Conservation (phyloP, 2,888 invertebrate genomes). For the Orchesellides sinensis region DNA sequence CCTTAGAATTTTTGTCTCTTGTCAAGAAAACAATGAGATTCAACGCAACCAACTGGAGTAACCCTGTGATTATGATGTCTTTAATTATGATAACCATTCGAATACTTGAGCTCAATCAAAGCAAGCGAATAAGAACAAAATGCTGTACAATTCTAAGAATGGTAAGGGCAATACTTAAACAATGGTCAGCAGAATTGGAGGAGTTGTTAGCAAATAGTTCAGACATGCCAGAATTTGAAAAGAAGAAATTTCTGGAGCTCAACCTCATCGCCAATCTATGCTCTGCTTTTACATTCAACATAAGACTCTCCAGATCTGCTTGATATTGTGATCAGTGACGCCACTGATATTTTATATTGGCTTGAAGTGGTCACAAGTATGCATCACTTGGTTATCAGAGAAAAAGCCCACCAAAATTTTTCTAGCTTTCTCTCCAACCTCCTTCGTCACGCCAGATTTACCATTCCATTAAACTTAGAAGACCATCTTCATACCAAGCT, state of each 20-base stretch:
- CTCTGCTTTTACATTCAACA: slow-evolving; percentile 31
- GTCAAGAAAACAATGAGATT: slow-evolving; percentile 19
- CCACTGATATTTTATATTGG: slow-evolving; percentile 26
- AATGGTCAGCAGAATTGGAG: slow-evolving; percentile 33
- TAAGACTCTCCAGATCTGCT: background rate
- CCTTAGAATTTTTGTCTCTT: slow-evolving; percentile 29
- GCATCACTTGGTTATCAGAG: background rate
- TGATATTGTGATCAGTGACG: slow-evolving; percentile 10
- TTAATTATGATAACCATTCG: slow-evolving; percentile 32
- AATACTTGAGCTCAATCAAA: slow-evolving; percentile 33
- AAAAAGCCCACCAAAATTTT: background rate
- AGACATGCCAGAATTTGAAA: too few species aligned
- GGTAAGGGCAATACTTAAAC: background rate
- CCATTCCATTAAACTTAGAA: too few species aligned
- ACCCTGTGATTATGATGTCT: slow-evolving; percentile 30
- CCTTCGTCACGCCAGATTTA: too few species aligned
- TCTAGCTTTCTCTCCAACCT: too few species aligned
- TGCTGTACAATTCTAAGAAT: too few species aligned
- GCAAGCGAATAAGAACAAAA: background rate
- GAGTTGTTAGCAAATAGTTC: background rate
- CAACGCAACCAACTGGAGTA: slow-evolving; percentile 37
- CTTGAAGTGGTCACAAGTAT: background rate
- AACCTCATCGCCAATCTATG: background rate
- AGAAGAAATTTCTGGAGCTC: background rate
- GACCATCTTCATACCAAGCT: too few species aligned